Base-by-base conservation (phyloP, 2,797 vertebrate genomes). In the Malurus splendens region DNA sequence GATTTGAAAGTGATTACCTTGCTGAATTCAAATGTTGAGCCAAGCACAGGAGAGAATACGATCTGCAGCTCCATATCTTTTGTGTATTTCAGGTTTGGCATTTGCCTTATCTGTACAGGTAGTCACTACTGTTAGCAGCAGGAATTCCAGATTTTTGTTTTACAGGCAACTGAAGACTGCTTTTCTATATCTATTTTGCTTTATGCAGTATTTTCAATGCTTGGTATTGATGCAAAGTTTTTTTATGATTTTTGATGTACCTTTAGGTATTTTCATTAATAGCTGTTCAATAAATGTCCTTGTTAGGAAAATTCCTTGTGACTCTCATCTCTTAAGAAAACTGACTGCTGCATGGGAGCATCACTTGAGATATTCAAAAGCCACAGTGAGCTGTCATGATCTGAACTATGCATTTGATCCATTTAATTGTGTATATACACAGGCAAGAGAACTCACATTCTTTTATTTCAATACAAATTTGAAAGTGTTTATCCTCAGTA, bases 1-100 rank as follows among this genome's bases (percentile, higher is more conserved):
- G 80, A 91, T 94, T 89, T 92, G 64, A 82, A 86, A 90, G 55
- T 3, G 65, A 90, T 93, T 91, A 83, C 62, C 32, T 76, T 84
- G 24, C 81, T 89, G 83, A 89, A 92, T 92, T 91, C 19, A 47
- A 60, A 70, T 66, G 41, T 65, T 60, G 57, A 87, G 67, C 56
- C 12, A 13, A 57, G 54, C 44, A 20, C 25, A 41, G 82, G 71
- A 81, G 41, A 23, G 51, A 86, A 32, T 42, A 13, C 0, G 0
- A 7, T 74, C 51, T 65, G 50, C 56, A 88, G 42, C 42, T 84
- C 12, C 18, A 3, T 14, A 19, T 64, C 50, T 44, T 80, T 76
- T 60, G 14, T 76, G 11, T 70, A 7, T 68, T 90, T 83, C 50
- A 71, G 67, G 19, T 33, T 56, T 82, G 27, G 41, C 25, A 44